Base-by-base conservation (phyloP, 2,113 vertebrate species). In the Psilopogon haemacephalus region DNA sequence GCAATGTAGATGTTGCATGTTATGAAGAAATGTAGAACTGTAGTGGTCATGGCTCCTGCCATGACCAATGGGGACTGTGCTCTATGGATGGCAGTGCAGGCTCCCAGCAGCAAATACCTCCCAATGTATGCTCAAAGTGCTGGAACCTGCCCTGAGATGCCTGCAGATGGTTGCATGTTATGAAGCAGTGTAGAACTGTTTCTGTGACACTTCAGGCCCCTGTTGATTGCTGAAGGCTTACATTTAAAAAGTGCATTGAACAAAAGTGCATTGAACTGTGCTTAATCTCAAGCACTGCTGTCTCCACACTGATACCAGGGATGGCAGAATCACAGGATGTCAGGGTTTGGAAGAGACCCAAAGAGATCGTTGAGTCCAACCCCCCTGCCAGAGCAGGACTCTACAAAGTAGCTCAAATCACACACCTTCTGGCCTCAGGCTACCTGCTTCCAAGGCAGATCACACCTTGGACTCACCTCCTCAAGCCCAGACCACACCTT, bases 51-150 rank as follows among this genome's bases (percentile, higher is more conserved):
- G n/a, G n/a, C n/a, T n/a, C n/a, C n/a, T n/a, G n/a, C n/a, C n/a
- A n/a, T n/a, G n/a, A n/a, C n/a, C n/a, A n/a, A n/a, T n/a, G n/a
- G 74, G 50, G 46, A 79, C 15, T 3, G 20, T 52, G 78, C 28
- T 77, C 24, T 40, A 1, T 0, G 28, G 24, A 3, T 8, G 46
- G 46, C 59, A 76, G 56, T 3, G 54, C 38, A 40, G 42, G 23
- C 68, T 85, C 3, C 1, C 32, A 42, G 68, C 48, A 72, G 35
- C 52, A 50, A 16, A 5, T 5, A n/a, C 2, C 27, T 74, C 44
- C 32, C 33, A 8, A 0, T 1, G 5, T 17, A 11, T 9, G 21
- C 48, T 12, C 0, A 0, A 35, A 28, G 21, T 44, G 37, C 48
- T 54, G 74, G n/a, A 14, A 26, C 16, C 38, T 68, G 42, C 9